Percentiles rank a stretch among this genome's conserved stretches.
Conservation (phyloP, 2,113 vertebrate genomes). For the Poeciliopsis prolifica region DNA sequence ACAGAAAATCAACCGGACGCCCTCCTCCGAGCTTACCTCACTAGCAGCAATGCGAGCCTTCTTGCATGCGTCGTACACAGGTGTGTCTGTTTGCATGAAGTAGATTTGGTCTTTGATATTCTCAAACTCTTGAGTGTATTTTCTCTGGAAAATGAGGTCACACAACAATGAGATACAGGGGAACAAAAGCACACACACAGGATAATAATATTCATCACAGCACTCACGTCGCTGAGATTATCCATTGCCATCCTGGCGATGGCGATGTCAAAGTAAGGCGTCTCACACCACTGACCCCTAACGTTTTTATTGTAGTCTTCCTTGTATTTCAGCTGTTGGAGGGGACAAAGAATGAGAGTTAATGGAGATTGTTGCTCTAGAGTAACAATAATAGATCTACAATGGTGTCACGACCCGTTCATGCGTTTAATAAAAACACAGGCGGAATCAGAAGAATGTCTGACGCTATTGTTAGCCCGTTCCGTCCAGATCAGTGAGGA, state of each 20-base stretch:
- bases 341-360: constrained; percentile 10
- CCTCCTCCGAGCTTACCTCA: constrained; percentile 78
- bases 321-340: constrained; percentile 88
- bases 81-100: constrained; percentile 97
- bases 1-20: constrained; percentile 20
- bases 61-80: constrained; percentile 89
- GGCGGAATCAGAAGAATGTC: constrained; percentile 16
- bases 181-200: not conserved
- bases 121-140: constrained; percentile 90
- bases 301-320: constrained; percentile 93
- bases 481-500: constrained; percentile 22
- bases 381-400: not conserved
- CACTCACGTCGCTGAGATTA: constrained; percentile 89
- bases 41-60: constrained; percentile 84
- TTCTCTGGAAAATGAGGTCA: constrained; percentile 80
- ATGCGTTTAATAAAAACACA: constrained; percentile 5
- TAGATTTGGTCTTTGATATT: constrained; percentile 93
- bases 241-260: constrained; percentile 89
- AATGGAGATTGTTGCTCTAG: not conserved
- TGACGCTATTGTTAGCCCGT: constrained; percentile 36
- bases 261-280: constrained; percentile 94
- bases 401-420: not conserved
- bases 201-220: not conserved
- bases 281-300: constrained; percentile 96
- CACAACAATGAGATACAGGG: not conserved